These are phyloP conservation scores for Apotomis turbidana DNA, from an alignment of 2,888 invertebrate genomes.

Conservation along the genomic window DNA sequence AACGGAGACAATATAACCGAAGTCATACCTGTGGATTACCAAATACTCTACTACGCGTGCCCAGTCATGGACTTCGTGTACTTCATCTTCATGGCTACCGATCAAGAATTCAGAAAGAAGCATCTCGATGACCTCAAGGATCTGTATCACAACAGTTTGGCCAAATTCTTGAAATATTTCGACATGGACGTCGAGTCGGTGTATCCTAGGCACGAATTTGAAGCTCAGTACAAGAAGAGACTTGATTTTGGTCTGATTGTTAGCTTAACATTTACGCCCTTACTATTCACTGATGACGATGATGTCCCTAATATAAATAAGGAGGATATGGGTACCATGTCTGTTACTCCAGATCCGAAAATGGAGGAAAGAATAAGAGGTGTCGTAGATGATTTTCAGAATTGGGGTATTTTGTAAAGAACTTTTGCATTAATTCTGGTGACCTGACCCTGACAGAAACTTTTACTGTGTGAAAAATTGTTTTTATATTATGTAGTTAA, in stretches of 20 bases:
- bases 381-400: constrained; percentile 16
- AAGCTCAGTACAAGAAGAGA: constrained; percentile 44
- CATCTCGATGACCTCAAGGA: constrained; percentile 38
- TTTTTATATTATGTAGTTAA: too few relatives aligned
- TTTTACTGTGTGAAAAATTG: too few relatives aligned
- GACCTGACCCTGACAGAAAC: too few relatives aligned
- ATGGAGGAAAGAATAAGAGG: constrained; percentile 13
- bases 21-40: constrained; percentile 38
- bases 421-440: not conserved
- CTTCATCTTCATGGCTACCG: constrained; percentile 34
- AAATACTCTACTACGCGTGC: constrained; percentile 35
- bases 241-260: constrained; percentile 45
- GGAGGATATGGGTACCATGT: not conserved
- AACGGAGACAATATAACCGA: constrained; percentile 5
- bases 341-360: not conserved
- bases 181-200: constrained; percentile 38
- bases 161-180: constrained; percentile 38
- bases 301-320: constrained; percentile 18
- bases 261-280: constrained; percentile 41
- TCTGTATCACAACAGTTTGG: constrained; percentile 36
- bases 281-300: constrained; percentile 26
- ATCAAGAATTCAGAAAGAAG: constrained; percentile 32
- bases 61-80: constrained; percentile 38
- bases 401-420: constrained; percentile 20
- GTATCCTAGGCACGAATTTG: constrained; percentile 47